Base-by-base conservation (phyloP, 2,797 vertebrate species). In the Myripristis jacobus region DNA sequence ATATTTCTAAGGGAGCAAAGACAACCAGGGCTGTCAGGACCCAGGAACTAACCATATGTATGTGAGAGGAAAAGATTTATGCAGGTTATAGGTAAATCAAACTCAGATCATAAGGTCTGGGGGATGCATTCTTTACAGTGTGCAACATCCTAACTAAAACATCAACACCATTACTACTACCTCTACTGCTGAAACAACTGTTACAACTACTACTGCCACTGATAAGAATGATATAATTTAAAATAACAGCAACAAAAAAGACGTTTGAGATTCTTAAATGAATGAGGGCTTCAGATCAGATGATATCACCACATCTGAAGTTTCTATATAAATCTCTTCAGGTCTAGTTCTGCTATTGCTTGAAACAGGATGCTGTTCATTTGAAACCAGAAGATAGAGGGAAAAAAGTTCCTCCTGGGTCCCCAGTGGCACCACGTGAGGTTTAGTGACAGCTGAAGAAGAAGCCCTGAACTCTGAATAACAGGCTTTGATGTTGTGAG, bases 1-100 rank as follows among this genome's bases (percentile, higher is more conserved):
- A 90, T 87, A 1, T 69, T 86, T 88, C 98, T 97, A 46, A 34
- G 50, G 15, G 29, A n/a, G 9, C 1, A 66, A 24, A 70, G 1
- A 31, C 0, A 36, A 56, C 44, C 34, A 53, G 25, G 25, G 25
- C n/a, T 43, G 24, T 16, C 16, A 46, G 15, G 38, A 21, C 19
- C 19, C 19, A 22, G 47, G 47, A 21, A 21, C 19, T 48, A 19
- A 48, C 0, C 19, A 48, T 48, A 9, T 48, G 9, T 50, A 19
- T n/a, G 2, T 48, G 18, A 31, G 22, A 34, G 19, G 24, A 29
- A 34, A 22, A 22, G 27, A 22, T 22, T 48, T 21, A 11, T 21
- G 10, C 47, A 21, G 18, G 19, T 29, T 10, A 10, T 36, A 36
- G 11, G 34, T 36, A 36, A 36, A 7, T 10, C 5, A 36, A 36